phyloP scores from a whole-genome alignment of 2,888 invertebrate genomes.

The Hydrotaea diabolus region DNA sequence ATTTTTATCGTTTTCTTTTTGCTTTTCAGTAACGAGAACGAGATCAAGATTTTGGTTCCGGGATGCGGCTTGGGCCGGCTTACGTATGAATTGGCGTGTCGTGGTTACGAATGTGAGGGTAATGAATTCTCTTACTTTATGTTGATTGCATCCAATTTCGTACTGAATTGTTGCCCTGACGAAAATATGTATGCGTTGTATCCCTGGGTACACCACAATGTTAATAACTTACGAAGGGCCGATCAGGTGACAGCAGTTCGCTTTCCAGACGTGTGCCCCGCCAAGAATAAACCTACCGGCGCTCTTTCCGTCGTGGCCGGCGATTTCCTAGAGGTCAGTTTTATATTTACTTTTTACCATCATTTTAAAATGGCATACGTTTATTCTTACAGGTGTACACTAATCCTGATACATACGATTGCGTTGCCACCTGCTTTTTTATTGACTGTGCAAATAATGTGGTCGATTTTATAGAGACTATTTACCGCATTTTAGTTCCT shows the following conservation, averaged over 20 bases:
- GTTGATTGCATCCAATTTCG: slow-evolving; percentile 97
- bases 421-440: slow-evolving; percentile 98
- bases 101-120: slow-evolving; percentile 96
- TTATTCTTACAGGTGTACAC: slow-evolving; percentile 74
- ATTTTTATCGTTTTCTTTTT: slow-evolving; percentile 15
- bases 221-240: slow-evolving; percentile 90
- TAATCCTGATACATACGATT: slow-evolving; percentile 84
- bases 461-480: slow-evolving; percentile 88
- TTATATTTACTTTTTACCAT: slow-evolving; percentile 60
- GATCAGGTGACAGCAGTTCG: slow-evolving; percentile 89
- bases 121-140: slow-evolving; percentile 99
- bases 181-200: slow-evolving; percentile 90
- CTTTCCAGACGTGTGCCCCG: slow-evolving; percentile 95
- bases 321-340: slow-evolving; percentile 93
- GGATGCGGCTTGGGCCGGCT: slow-evolving; percentile 98
- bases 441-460: slow-evolving; percentile 99
- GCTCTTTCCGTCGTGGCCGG: slow-evolving; percentile 98
- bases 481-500: slow-evolving; percentile 87
- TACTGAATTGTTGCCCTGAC: slow-evolving; percentile 88
- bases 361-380: neutral
- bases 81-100: slow-evolving; percentile 94
- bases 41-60: slow-evolving; percentile 92
- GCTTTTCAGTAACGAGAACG: slow-evolving; percentile 74
- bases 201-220: slow-evolving; percentile 97
- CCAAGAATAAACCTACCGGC: slow-evolving; percentile 83